phyloP scores from a whole-genome alignment of 2,113 vertebrate genomes.

The Glaucidium brasilianum region DNA sequence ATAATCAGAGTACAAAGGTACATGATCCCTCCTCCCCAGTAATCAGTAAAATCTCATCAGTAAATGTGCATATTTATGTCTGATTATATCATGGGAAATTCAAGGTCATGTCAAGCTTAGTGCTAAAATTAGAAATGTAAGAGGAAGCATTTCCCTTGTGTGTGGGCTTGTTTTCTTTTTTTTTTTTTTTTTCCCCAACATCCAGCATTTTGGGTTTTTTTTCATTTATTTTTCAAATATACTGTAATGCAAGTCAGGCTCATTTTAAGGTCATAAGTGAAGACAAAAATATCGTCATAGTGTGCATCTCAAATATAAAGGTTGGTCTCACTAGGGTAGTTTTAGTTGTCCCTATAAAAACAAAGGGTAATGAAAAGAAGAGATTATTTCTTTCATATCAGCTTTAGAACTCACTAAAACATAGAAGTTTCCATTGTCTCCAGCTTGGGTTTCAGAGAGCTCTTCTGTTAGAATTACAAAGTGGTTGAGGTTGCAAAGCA shows the following conservation, averaged over 20 bases:
- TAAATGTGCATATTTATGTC: not conserved
- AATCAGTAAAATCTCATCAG: not conserved
- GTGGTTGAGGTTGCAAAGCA: not conserved
- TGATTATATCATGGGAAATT: constrained; percentile 42
- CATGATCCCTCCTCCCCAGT: not conserved
- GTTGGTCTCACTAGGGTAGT: not conserved
- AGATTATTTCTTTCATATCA: not conserved
- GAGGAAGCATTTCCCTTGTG: not conserved
- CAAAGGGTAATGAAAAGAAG: too few species aligned
- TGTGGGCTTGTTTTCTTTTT: too few species aligned
- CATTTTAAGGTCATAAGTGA: not conserved
- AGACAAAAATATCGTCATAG: not conserved
- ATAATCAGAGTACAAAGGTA: not conserved
- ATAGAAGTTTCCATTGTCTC: not conserved
- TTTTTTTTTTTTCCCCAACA: not conserved
- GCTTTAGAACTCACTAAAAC: not conserved
- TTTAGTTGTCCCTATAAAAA: not conserved
- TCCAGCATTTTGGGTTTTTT: not conserved
- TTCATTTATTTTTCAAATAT: not conserved
- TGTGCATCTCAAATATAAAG: not conserved
- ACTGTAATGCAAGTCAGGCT: not conserved
- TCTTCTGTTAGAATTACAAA: not conserved
- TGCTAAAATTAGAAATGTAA: constrained; percentile 15
- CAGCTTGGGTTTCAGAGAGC: not conserved
- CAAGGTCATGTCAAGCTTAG: not conserved